Percentiles rank a stretch among this genome's conserved stretches.
Evolutionary conservation across 2,113 vertebrate species (phyloP).

Genomic region (Helogale parvula): DNA sequence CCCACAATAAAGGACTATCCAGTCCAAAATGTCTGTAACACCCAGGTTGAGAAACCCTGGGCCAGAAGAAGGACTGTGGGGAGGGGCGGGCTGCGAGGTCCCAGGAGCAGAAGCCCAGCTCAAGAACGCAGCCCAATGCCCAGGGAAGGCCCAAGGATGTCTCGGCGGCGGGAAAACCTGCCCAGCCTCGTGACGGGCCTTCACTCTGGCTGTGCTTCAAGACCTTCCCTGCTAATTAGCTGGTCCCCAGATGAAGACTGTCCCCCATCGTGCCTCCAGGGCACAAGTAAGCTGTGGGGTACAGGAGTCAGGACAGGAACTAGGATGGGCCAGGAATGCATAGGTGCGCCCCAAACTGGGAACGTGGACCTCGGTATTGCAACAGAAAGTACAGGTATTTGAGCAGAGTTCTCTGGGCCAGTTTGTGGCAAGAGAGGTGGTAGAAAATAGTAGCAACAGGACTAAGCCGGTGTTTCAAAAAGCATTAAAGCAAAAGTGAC

Average conservation of each 20-base stretch:
- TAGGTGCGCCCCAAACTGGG: neutral
- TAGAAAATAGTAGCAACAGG: neutral
- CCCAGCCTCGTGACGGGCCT: neutral
- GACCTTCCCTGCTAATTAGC: neutral
- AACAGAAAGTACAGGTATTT: neutral
- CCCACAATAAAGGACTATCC: neutral
- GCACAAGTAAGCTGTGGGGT: neutral
- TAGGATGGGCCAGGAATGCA: neutral
- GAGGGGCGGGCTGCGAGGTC: neutral
- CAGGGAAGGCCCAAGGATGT: neutral
- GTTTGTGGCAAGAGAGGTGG: constrained; percentile 36
- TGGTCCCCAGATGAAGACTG: neutral
- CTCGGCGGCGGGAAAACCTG: neutral
- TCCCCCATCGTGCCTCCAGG: neutral
- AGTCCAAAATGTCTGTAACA: neutral
- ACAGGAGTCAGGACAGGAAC: neutral
- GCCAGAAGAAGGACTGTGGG: neutral
- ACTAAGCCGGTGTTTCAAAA: neutral
- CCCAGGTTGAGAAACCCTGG: neutral
- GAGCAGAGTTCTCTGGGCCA: neutral
- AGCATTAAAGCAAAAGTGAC: constrained; percentile 73
- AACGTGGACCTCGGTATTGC: neutral
- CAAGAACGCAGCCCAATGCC: no score
- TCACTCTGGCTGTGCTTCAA: neutral
- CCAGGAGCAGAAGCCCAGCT: neutral